Evolutionary conservation across 1,140 invertebrate species (phyloP), one percentile per base, ranked within the genome.

Genomic region (Leguminivora glycinivorella): DNA sequence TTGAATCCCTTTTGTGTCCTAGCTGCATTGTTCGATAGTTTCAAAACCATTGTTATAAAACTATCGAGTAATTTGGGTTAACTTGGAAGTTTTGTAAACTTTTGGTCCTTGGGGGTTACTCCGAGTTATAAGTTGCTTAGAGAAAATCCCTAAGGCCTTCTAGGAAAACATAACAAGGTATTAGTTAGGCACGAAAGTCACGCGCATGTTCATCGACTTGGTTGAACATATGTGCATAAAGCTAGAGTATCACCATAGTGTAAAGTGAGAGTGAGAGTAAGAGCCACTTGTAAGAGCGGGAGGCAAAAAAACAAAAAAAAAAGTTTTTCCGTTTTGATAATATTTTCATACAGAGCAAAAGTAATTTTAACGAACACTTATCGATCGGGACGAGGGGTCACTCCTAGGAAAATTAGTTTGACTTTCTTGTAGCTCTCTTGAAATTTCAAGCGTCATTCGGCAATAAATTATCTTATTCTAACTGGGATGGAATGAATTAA

Each of bases 381-480:
- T 52, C n/a, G 47, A 52, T 60, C 56, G 24, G 3, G 56, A 19
- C 22, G 56, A 25, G 56, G n/a, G 47, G 56, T 26, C 56, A 29
- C 56, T 60, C 17, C 56, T 60, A 60, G 24, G 19, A 60, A 60
- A 60, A 60, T 60, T 60, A 26, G 56, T 60, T 60, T 60, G 25
- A 60, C 24, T 60, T 60, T 60, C 56, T 29, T 29, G 25, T 29
- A 29, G 56, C 56, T 26, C 14, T 26, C 56, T 60, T 29, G 56
- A 60, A 60, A 60, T 60, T 60, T 60, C 12, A 60, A 29, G 56
- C 56, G 56, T 29, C 56, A 60, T 60, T 60, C 24, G 25, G 56
- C 29, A 26, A 60, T 60, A 60, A 60, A 60, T 60, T 60, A 60
- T 60, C 56, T 26, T 60, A 60, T 60, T 60, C 29, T 26, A 29